A percentile compares a stretch with the other conserved stretches of the same genome.
phyloP scores from a whole-genome alignment of 2,797 vertebrate genomes.

The Sebastes itinus region DNA sequence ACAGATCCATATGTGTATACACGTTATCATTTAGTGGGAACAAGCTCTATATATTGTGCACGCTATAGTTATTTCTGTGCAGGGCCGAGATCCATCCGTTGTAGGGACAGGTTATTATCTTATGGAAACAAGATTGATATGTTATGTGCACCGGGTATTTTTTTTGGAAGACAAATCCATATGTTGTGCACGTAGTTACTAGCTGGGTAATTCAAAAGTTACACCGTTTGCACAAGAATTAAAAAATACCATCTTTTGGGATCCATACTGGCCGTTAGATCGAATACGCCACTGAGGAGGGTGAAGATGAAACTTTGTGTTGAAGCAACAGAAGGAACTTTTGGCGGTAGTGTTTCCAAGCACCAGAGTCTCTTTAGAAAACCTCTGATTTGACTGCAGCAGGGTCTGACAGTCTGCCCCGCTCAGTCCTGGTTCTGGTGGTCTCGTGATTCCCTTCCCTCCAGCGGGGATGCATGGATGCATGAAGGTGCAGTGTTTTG shows the following conservation, averaged over 20 bases:
- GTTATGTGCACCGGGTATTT: neutral
- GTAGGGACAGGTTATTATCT: neutral
- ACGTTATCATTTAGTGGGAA: neutral
- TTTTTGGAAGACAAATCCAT: neutral
- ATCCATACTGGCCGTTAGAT: no score
- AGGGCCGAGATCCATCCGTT: neutral
- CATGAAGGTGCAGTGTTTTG: no score
- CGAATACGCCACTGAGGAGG: neutral
- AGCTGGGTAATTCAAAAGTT: neutral
- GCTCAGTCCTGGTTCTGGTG: no score
- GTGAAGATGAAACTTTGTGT: neutral
- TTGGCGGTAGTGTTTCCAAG: no score
- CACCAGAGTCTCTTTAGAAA: no score
- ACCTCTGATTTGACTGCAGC: no score
- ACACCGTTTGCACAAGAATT: neutral
- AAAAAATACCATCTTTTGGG: neutral
- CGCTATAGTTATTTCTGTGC: neutral
- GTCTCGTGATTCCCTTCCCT: rapidly evolving
- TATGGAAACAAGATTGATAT: neutral
- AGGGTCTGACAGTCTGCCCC: no score
- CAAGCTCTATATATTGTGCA: no score
- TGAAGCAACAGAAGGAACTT: neutral
- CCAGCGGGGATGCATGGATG: no score
- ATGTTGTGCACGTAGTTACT: neutral
- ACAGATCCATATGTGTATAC: neutral